These are phyloP conservation scores for Mya arenaria DNA, from an alignment of 1,140 invertebrate genomes.

Conservation along the genomic window DNA sequence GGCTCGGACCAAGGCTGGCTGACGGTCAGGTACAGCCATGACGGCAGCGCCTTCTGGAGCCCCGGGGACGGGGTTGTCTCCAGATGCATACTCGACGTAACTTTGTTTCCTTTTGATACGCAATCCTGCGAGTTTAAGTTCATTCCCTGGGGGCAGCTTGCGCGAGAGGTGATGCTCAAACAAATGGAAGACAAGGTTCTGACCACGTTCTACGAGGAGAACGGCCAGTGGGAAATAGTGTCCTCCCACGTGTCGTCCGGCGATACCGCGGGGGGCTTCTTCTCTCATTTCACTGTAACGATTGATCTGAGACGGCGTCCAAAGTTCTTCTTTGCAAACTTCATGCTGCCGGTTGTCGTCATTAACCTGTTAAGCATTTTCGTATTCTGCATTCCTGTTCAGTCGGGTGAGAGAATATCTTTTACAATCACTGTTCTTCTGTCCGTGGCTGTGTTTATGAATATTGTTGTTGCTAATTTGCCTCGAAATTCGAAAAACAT, in stretches of 20 bases:
- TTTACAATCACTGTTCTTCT: constrained; percentile 29
- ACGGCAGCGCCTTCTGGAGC: not conserved
- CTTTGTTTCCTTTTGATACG: constrained; percentile 4
- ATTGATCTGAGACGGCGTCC: not conserved
- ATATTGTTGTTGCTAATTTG: constrained; percentile 7
- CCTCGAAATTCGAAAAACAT: not conserved
- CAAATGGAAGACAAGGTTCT: not conserved
- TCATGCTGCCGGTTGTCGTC: not conserved
- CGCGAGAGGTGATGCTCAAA: not conserved
- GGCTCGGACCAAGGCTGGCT: not conserved
- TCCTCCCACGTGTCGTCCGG: not conserved
- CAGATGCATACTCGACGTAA: not conserved
- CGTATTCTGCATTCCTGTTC: constrained; percentile 28
- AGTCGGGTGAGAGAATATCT: constrained; percentile 31
- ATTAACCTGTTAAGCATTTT: not conserved
- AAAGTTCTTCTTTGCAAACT: not conserved
- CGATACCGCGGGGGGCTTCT: not conserved
- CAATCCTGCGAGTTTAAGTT: not conserved
- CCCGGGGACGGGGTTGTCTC: not conserved
- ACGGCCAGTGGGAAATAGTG: not conserved
- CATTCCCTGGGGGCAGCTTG: not conserved
- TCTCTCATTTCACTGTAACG: not conserved
- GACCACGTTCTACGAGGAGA: not conserved
- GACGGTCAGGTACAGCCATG: not conserved
- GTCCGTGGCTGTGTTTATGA: constrained; percentile 33